A percentile compares a stretch with the other conserved stretches of the same genome.
Evolutionary conservation across 1,140 invertebrate species (phyloP).

Genomic region (Panulirus ornatus): DNA sequence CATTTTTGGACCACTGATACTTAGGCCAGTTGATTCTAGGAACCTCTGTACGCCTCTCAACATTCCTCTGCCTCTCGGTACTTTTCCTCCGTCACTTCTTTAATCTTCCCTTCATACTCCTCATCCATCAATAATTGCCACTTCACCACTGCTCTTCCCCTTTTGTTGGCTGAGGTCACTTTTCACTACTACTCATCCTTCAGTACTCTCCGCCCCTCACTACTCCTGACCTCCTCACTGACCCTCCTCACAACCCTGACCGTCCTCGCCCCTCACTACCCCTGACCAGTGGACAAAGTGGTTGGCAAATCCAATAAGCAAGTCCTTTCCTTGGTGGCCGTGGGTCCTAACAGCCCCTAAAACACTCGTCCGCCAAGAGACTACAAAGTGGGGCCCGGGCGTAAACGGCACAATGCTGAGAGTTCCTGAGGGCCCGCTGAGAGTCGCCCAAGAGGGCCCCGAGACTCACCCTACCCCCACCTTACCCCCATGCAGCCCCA

Average conservation of each 20-base stretch:
- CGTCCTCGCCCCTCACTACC: neutral
- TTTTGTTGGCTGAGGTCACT: neutral
- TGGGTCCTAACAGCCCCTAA: conserved; percentile 64
- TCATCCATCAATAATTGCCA: neutral
- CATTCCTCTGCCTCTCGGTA: neutral
- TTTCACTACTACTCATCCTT: neutral
- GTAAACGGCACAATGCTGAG: conserved; percentile 49
- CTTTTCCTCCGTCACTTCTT: neutral
- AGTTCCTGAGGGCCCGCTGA: conserved; percentile 32
- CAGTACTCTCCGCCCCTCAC: neutral
- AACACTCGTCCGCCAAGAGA: conserved; percentile 57
- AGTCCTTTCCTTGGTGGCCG: conserved; percentile 60
- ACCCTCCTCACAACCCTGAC: neutral
- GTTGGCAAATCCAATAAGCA: conserved; percentile 70
- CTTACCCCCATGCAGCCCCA: neutral
- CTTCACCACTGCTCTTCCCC: neutral
- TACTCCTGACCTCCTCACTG: neutral
- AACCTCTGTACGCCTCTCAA: too few relatives aligned
- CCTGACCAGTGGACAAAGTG: conserved; percentile 70
- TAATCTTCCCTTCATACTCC: neutral
- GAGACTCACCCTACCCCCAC: neutral
- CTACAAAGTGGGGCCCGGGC: conserved; percentile 60
- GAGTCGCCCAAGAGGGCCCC: conserved; percentile 37
- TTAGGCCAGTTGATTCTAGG: too few relatives aligned
- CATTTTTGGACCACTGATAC: too few relatives aligned